Evolutionary conservation across 2,888 invertebrate species (phyloP).

Genomic region (Xestia xanthographa): DNA sequence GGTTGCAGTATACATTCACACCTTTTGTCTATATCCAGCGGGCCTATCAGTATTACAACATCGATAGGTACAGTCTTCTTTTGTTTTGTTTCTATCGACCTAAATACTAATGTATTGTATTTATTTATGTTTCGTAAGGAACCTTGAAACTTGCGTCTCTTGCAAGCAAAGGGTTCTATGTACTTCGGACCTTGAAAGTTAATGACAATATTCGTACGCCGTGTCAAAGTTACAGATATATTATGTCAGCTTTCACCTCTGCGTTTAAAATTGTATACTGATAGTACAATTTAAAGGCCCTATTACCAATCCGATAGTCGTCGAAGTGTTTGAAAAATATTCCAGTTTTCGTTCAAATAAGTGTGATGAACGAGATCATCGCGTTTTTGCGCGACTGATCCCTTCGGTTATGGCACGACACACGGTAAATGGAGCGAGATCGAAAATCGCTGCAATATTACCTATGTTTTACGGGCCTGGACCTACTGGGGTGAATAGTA

Average conservation of each 20-base stretch:
- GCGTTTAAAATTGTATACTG: neutral
- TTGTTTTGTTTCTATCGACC: slow-evolving; percentile 27
- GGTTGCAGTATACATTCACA: slow-evolving; percentile 13
- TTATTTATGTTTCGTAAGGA: slow-evolving; percentile 14
- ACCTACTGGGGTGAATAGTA: too few species aligned
- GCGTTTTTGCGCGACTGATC: neutral
- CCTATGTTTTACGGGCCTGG: too few species aligned
- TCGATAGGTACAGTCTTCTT: slow-evolving; percentile 19
- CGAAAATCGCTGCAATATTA: too few species aligned
- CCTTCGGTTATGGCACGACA: too few species aligned
- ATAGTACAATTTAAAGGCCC: neutral
- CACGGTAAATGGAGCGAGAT: too few species aligned
- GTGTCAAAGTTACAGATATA: slow-evolving; percentile 1
- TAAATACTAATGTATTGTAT: slow-evolving; percentile 3
- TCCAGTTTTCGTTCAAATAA: neutral
- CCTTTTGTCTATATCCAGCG: slow-evolving; percentile 28
- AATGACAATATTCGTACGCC: neutral
- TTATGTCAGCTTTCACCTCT: neutral
- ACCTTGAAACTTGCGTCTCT: slow-evolving; percentile 25
- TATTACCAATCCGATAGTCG: neutral
- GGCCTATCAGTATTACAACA: slow-evolving; percentile 32
- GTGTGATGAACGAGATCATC: neutral
- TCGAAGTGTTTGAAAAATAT: neutral
- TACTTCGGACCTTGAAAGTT: slow-evolving; percentile 9
- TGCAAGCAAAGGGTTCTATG: neutral